Conservation (phyloP, 35 echinoderm and acorn worm genomes). For the Holothuria glaberrima region DNA sequence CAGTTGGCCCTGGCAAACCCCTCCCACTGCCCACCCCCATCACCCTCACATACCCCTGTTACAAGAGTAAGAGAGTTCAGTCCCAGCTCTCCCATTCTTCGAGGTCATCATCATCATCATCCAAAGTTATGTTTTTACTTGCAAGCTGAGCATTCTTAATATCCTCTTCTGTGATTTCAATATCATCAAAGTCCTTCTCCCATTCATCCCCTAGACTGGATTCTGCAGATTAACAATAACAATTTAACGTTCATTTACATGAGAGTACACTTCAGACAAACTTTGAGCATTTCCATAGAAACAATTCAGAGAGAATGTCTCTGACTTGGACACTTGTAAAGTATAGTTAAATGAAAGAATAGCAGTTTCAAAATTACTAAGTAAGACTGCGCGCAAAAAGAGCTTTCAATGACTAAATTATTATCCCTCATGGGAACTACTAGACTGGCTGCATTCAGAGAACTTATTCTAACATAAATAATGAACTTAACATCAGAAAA, state of each 20-base stretch:
- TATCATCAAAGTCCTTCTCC: constrained; percentile 99
- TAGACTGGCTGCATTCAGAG: no score
- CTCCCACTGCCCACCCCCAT: background rate
- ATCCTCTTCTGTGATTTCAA: constrained; percentile 96
- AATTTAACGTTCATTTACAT: background rate
- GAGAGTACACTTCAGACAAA: background rate
- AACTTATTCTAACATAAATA: no score
- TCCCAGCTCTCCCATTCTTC: constrained; percentile 99
- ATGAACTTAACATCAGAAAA: no score
- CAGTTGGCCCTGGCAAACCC: no score
- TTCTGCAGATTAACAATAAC: constrained; percentile 51
- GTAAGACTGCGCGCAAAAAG: no score
- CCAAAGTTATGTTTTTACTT: constrained; percentile 27
- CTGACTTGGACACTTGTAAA: no score
- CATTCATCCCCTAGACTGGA: constrained; percentile 95
- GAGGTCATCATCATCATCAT: constrained; percentile 75
- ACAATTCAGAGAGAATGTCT: no score
- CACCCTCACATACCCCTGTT: background rate
- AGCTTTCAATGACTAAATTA: no score
- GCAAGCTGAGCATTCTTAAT: constrained; percentile 72
- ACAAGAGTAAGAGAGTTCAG: constrained; percentile 6
- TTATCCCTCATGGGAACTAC: no score
- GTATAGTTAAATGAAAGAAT: no score
- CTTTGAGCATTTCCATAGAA: background rate
- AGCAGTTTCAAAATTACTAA: no score